Percentiles rank a stretch among this genome's conserved stretches.
phyloP scores from a whole-genome alignment of 2,797 vertebrate species.

The Chelidonichthys spinosus region DNA sequence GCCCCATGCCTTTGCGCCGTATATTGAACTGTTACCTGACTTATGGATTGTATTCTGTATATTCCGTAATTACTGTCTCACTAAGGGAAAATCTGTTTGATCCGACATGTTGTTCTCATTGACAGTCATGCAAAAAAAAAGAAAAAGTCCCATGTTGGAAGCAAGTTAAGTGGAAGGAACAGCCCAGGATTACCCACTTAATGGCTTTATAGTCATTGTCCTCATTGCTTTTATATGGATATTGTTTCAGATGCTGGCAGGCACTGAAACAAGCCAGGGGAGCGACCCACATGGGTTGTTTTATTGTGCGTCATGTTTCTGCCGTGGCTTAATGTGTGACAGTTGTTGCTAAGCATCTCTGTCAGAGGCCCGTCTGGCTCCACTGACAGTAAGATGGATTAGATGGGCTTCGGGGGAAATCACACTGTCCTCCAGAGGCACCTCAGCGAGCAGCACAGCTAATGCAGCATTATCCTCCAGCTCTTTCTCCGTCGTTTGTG shows the following conservation, averaged over 20 bases:
- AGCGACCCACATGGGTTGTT: conserved; percentile 67
- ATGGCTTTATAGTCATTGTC: conserved; percentile 62
- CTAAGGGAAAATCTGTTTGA: conserved; percentile 37
- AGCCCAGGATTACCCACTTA: conserved; percentile 64
- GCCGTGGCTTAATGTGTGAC: conserved; percentile 51
- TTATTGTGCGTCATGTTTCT: conserved; percentile 69
- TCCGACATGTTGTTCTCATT: conserved; percentile 52
- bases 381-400: conserved; percentile 52
- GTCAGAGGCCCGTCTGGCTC: conserved; percentile 48
- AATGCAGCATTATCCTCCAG: conserved; percentile 38
- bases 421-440: conserved; percentile 35
- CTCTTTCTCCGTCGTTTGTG: conserved; percentile 20
- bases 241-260: conserved; percentile 74
- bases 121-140: conserved; percentile 38
- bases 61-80: conserved; percentile 2
- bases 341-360: conserved; percentile 56
- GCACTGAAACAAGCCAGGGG: conserved; percentile 68
- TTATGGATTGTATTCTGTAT: background rate
- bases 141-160: conserved; percentile 40
- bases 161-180: conserved; percentile 57
- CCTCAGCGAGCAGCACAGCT: conserved; percentile 10
- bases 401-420: conserved; percentile 23
- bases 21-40: background rate
- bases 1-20: background rate
- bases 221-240: conserved; percentile 60